Conservation (phyloP, 2,113 vertebrate species). For the Sitta europaea region DNA sequence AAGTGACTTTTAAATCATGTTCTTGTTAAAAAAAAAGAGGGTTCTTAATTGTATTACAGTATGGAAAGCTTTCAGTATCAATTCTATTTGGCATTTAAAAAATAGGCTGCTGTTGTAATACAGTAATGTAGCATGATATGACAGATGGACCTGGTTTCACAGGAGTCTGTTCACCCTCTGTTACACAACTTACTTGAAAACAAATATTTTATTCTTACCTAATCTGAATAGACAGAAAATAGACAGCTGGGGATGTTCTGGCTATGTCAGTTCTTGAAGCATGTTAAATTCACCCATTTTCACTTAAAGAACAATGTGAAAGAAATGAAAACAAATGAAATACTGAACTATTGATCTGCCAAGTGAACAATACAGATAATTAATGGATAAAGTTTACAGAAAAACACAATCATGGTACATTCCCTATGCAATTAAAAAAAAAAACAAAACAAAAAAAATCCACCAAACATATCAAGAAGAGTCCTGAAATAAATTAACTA, state of each 20-base stretch:
- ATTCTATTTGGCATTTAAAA: background rate
- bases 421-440: background rate
- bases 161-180: background rate
- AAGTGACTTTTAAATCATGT: background rate
- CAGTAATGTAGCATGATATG: background rate
- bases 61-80: background rate
- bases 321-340: background rate
- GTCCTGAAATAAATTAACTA: background rate
- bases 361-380: background rate
- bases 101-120: background rate
- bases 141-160: background rate
- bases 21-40: background rate
- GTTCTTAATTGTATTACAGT: background rate
- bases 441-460: too few relatives aligned
- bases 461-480: background rate
- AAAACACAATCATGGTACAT: background rate
- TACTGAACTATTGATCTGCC: background rate
- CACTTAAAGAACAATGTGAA: background rate
- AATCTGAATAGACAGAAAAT: background rate
- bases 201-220: constrained; percentile 6
- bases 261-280: background rate
- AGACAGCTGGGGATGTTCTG: background rate
- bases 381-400: background rate
- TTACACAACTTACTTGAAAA: constrained; percentile 9
- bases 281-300: background rate